Conservation (phyloP, 2,888 invertebrate species). For the Drosophila niveifrons region DNA sequence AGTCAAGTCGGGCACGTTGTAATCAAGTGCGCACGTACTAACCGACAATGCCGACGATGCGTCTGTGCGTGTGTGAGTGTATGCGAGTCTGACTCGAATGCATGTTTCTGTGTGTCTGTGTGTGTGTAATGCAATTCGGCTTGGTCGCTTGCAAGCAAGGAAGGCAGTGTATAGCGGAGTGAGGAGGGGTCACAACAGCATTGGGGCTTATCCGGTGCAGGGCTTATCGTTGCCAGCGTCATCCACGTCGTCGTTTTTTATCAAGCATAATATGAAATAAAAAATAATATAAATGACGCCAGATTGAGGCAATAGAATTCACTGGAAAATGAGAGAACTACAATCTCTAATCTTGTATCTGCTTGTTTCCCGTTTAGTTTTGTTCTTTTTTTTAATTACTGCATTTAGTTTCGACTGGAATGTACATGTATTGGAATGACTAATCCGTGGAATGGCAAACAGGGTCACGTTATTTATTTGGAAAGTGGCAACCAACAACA, state of each 20-base stretch:
- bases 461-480: neutral
- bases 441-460: neutral
- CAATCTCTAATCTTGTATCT: slow-evolving; percentile 1
- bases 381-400: slow-evolving; percentile 4
- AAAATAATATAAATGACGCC: neutral
- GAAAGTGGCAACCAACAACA: neutral
- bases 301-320: slow-evolving; percentile 14
- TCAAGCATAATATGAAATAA: slow-evolving; percentile 15
- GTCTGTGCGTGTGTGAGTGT: neutral
- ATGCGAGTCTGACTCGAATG: neutral
- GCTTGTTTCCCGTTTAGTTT: neutral
- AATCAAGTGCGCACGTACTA: slow-evolving; percentile 58
- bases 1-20: slow-evolving; percentile 40
- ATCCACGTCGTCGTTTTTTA: slow-evolving; percentile 43
- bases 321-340: slow-evolving; percentile 2
- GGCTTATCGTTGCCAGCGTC: slow-evolving; percentile 51
- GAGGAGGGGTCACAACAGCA: neutral
- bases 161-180: neutral
- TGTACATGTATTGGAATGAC: slow-evolving; percentile 1
- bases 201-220: slow-evolving; percentile 54
- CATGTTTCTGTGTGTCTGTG: neutral
- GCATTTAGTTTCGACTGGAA: neutral
- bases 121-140: slow-evolving; percentile 34
- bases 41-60: slow-evolving; percentile 10
- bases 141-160: neutral